Conservation (phyloP, 2,797 vertebrate species). For the Danio kyathit region DNA sequence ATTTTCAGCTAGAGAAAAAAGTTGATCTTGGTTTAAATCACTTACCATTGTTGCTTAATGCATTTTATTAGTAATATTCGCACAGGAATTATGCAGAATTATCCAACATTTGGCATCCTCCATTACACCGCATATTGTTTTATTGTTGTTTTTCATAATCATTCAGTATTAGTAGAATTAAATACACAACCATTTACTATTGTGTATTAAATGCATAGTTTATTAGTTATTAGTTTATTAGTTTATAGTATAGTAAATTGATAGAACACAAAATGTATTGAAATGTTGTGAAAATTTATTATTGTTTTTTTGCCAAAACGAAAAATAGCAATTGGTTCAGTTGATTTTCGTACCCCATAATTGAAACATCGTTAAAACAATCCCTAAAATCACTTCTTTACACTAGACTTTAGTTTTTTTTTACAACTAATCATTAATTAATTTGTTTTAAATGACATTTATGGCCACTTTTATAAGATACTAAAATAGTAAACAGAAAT, state of each 20-base stretch:
- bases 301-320: constrained; percentile 5
- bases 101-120: background rate
- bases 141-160: background rate
- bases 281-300: background rate
- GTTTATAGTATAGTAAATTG: too few relatives aligned
- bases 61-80: constrained; percentile 4
- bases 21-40: background rate
- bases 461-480: background rate
- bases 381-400: background rate
- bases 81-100: background rate
- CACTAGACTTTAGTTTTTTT: too few relatives aligned
- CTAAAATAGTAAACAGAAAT: background rate
- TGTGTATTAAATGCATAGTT: background rate
- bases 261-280: background rate
- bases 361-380: background rate
- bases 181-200: constrained; percentile 8
- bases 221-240: too few relatives aligned
- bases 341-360: background rate
- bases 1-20: background rate
- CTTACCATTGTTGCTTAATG: constrained; percentile 1
- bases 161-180: constrained; percentile 28
- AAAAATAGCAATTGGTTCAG: background rate
- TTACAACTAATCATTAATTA: background rate
- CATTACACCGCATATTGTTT: background rate
- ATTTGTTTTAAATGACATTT: background rate